Evolutionary conservation across 2,113 vertebrate genomes (phyloP), one percentile per base, ranked within the genome.

Genomic region (Phalacrocorax pelagicus): DNA sequence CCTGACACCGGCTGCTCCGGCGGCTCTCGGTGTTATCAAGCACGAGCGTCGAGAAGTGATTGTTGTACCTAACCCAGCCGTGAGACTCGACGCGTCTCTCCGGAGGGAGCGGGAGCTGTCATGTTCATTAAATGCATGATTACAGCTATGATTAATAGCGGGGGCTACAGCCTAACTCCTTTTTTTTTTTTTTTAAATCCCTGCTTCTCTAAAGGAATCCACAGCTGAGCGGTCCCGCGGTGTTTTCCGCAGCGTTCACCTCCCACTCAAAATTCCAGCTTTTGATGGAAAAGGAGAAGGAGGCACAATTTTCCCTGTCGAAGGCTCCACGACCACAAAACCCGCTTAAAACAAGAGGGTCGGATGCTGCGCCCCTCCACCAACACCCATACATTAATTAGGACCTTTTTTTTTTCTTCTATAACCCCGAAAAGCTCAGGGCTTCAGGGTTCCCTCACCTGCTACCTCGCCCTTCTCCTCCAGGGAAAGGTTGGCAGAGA

Each of bases 61-160:
- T 80, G 95, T 42, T 67, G 92, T 58, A 73, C 89, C 96, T 38
- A 81, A 59, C 13, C 63, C 94, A 95, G 88, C 24, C 87, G 13
- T 34, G 66, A 93, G 94, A 40, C 86, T 92, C 75, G 3, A 9
- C n/a, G 66, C 63, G 52, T 82, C 95, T 23, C 92, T 94, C 96
- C 73, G 49, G 92, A 91, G 96, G 89, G 94, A 97, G 62, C 42
- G 9, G 86, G 91, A 92, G 85, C 95, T 97, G 97, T 96, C 96
- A 81, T 88, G 97, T 97, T 96, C 96, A 97, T 97, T 97, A 97
- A 97, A 96, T 83, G 96, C 96, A 93, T 95, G 93, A 97, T 97
- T 97, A 97, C 95, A 95, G 94, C 92, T 86, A 90, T 94, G 95
- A 97, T 97, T 95, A 97, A 97, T 95, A 88, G 96, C 63, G 3